Base-by-base conservation (phyloP, 1,140 invertebrate species). In the Heliconius himera region DNA sequence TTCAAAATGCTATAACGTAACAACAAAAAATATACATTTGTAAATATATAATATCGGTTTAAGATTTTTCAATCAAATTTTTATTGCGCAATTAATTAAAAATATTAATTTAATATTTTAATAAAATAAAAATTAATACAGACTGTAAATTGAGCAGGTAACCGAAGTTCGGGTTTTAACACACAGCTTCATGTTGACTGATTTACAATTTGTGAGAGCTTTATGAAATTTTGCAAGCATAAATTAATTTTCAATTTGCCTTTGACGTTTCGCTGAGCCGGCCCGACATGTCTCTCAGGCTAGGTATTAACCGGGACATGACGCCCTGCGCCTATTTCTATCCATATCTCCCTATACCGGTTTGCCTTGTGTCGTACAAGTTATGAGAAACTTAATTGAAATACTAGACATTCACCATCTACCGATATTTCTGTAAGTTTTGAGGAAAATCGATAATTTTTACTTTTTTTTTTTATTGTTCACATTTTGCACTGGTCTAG, bases 241-340 rank as follows among this genome's bases (percentile, higher is more conserved):
- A 94, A 94, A 94, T 94, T 94, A 94, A 93, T 93, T 94, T 94
- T 93, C 93, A 93, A 94, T 94, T 94, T 94, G 88, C 90, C 91
- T 93, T 93, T 93, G 93, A 93, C 91, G 88, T 93, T 91, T 93
- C 87, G 91, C 93, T 92, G 91, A 94, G 91, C 89, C 89, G 87
- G 84, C 85, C 84, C 85, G 87, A 88, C 91, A 90, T 90, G 90
- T 94, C 92, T 92, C 90, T 80, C 87, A 88, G 87, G 87, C 87
- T 76, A 72, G 75, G 75, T 77, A 80, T 77, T 80, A 80, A 88
- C 88, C 85, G 87, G 86, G 87, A 92, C 90, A 93, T 89, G 90
- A 91, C 90, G 85, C 83, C 82, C 85, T 83, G 85, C 85, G 87
- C 87, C 85, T 88, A 89, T 88, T 89, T 89, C 85, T 84, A 87